A percentile compares a stretch with the other conserved stretches of the same genome.
These are phyloP conservation scores for Caenorhabditis plicata DNA, from an alignment of 2,888 invertebrate species.

Conservation along the genomic window DNA sequence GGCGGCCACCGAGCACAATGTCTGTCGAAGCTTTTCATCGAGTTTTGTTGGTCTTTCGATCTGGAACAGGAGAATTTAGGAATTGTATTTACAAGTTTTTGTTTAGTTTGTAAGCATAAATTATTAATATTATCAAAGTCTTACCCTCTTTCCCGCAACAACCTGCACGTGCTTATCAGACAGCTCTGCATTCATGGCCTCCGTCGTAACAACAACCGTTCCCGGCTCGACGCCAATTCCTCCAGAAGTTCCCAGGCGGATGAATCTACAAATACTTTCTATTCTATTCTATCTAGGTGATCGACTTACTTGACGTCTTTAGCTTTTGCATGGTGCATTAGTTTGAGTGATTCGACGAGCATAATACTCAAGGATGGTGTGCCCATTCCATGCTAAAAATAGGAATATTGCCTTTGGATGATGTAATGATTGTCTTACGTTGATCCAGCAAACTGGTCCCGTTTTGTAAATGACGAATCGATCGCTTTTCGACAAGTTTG, in stretches of 20 bases:
- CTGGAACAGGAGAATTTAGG: slow-evolving; percentile 40
- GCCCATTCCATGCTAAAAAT: slow-evolving; percentile 89
- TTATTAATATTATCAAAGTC: slow-evolving; percentile 51
- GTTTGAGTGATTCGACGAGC: slow-evolving; percentile 90
- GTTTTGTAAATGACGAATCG: slow-evolving; percentile 68
- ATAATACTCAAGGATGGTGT: slow-evolving; percentile 92
- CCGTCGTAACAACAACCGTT: slow-evolving; percentile 88
- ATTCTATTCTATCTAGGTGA: neutral
- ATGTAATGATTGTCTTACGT: slow-evolving; percentile 66
- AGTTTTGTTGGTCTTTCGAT: slow-evolving; percentile 74
- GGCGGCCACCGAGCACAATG: slow-evolving; percentile 75
- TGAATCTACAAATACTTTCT: slow-evolving; percentile 71
- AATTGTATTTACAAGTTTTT: neutral
- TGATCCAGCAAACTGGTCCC: slow-evolving; percentile 68
- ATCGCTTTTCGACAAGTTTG: slow-evolving; percentile 67
- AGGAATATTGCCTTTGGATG: too few relatives aligned
- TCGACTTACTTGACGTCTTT: slow-evolving; percentile 73
- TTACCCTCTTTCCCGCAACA: slow-evolving; percentile 80
- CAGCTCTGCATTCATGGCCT: slow-evolving; percentile 84
- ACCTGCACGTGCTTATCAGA: slow-evolving; percentile 70
- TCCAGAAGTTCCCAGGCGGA: slow-evolving; percentile 84
- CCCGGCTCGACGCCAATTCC: slow-evolving; percentile 70
- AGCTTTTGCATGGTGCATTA: slow-evolving; percentile 86
- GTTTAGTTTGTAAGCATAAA: neutral
- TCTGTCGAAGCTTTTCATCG: slow-evolving; percentile 79